Evolutionary conservation across 2,113 vertebrate genomes (phyloP).

Genomic region (Ceuthmochares aereus): DNA sequence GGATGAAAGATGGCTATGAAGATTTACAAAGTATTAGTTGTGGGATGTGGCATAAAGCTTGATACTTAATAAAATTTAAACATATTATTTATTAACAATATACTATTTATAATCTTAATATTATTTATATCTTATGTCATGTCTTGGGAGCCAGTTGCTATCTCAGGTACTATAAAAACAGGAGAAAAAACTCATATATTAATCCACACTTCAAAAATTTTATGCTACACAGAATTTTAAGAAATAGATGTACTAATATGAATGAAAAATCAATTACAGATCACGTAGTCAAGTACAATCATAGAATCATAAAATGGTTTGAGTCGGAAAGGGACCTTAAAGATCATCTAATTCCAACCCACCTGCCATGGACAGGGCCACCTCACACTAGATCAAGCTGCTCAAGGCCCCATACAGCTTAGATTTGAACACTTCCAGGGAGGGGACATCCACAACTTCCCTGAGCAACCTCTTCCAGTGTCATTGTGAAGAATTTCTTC

Average conservation of each 20-base stretch:
- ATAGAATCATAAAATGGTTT: too few species aligned
- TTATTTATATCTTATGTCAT: too few species aligned
- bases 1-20: not conserved
- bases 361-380: too few species aligned
- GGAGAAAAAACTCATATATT: not conserved
- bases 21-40: not conserved
- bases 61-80: not conserved
- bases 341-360: too few species aligned
- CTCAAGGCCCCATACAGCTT: too few species aligned
- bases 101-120: too few species aligned
- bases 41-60: not conserved
- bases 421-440: too few species aligned
- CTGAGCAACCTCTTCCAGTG: too few species aligned
- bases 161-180: not conserved
- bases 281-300: not conserved
- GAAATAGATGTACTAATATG: not conserved
- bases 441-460: too few species aligned
- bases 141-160: not conserved
- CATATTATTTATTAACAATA: not conserved
- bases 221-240: not conserved
- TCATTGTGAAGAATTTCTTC: too few species aligned
- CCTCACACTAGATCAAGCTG: too few species aligned
- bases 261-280: not conserved
- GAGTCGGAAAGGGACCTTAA: too few species aligned
- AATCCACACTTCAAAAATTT: not conserved